These are phyloP conservation scores for Phallusia fumigata DNA, from an alignment of 23 tunicate species.

Conservation along the genomic window DNA sequence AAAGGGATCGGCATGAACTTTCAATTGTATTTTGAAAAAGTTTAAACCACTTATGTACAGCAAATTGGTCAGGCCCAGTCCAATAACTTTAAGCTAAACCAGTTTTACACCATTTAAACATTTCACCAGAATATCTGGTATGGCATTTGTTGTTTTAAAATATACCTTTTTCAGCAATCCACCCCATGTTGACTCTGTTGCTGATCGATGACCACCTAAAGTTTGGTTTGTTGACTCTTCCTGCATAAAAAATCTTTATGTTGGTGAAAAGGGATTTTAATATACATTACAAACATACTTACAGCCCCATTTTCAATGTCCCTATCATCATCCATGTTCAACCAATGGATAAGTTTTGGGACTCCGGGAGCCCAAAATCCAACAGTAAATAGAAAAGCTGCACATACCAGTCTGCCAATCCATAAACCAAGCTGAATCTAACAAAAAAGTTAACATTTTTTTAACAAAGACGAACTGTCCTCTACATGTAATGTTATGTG, in stretches of 20 bases:
- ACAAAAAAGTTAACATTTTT: not conserved
- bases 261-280: not conserved
- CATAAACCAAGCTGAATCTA: constrained; percentile 64
- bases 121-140: too few species aligned
- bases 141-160: too few species aligned
- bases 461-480: not conserved
- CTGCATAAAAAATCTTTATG: not conserved
- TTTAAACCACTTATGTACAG: too few species aligned
- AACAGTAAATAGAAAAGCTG: constrained; percentile 46
- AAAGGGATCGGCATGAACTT: too few species aligned
- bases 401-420: constrained; percentile 50
- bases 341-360: constrained; percentile 60
- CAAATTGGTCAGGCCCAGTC: too few species aligned
- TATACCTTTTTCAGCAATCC: constrained; percentile 62
- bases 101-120: too few species aligned
- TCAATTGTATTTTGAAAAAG: too few species aligned
- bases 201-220: not conserved
- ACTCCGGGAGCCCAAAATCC: constrained; percentile 76
- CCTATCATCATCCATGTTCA: constrained; percentile 66
- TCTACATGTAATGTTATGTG: too few species aligned
- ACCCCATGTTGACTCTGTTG: constrained; percentile 58
- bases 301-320: constrained; percentile 68
- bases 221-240: not conserved
- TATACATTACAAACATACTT: not conserved
- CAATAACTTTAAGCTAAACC: too few species aligned